Base-by-base conservation (phyloP, 2,113 vertebrate genomes). In the Platanista minor region DNA sequence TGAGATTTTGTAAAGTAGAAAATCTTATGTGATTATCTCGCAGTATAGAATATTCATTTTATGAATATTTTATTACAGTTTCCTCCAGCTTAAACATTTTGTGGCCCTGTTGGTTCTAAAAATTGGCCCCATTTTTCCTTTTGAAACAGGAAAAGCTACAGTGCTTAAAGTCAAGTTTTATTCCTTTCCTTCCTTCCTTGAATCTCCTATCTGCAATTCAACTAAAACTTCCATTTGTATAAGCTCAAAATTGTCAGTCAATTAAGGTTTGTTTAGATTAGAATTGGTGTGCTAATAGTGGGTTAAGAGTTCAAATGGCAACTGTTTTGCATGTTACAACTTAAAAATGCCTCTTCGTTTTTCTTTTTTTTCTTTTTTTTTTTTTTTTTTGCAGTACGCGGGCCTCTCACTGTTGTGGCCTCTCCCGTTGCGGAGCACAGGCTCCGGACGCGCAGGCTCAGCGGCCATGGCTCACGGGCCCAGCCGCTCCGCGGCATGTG, bases 261-360 rank as follows among this genome's bases (percentile, higher is more conserved):
- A 3, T 80, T 23, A 90, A 71, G 8, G 43, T 90, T 94, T 87
- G 21, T 67, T 98, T 90, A 66, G 17, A 91, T 92, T n/a, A 87
- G 31, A 69, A 69, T 18, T 54, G 13, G 17, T 95, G 4, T 36
- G 54, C 10, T 75, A 67, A 85, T 15, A 78, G 29, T 23, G 6
- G 88, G 7, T 43, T 83, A 80, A 57, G 18, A 87, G 21, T 66
- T 95, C 66, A 89, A 90, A 90, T 57, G 33, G 75, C 29, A 90
- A 64, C 29, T 90, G 18, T 52, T 94, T 88, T 62, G 29, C 4
- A 67, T 78, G 25, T 41, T 72, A 86, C 8, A 94, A 92, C 14
- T 94, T 89, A 69, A 89, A 96, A 96, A 93, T 36, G 67, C 8
- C 23, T 69, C 8, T 89, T 57, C 52, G 10, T 77, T 77, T 46